Evolutionary conservation across 2,797 vertebrate genomes (phyloP).

Genomic region (Okamejei kenojei): DNA sequence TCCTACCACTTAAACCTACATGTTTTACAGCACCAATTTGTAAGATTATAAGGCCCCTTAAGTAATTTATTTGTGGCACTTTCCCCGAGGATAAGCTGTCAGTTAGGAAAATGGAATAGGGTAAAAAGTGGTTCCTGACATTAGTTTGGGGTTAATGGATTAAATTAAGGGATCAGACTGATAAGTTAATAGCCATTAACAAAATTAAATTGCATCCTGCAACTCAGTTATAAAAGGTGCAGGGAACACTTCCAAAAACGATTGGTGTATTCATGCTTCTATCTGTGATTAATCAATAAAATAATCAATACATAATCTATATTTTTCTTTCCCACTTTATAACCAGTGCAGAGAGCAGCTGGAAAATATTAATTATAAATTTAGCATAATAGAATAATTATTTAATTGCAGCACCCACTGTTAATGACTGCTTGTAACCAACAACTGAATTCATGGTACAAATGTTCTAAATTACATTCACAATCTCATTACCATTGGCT

Average conservation of each 20-base stretch:
- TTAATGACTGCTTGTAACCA: neutral
- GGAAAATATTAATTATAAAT: neutral
- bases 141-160: neutral
- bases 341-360: neutral
- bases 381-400: neutral
- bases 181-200: neutral
- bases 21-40: neutral
- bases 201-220: neutral
- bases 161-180: neutral
- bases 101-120: neutral
- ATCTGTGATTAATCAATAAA: neutral
- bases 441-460: neutral
- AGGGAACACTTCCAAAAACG: no score
- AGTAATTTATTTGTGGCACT: neutral
- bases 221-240: neutral
- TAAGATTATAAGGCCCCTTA: neutral
- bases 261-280: neutral
- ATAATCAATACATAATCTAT: neutral
- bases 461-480: neutral
- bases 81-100: neutral
- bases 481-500: neutral
- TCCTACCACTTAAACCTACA: no score
- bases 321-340: neutral
- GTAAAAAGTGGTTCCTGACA: neutral
- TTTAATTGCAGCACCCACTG: conserved; percentile 22